Conservation (phyloP, 2,888 invertebrate genomes). For the Nowickia ferox region DNA sequence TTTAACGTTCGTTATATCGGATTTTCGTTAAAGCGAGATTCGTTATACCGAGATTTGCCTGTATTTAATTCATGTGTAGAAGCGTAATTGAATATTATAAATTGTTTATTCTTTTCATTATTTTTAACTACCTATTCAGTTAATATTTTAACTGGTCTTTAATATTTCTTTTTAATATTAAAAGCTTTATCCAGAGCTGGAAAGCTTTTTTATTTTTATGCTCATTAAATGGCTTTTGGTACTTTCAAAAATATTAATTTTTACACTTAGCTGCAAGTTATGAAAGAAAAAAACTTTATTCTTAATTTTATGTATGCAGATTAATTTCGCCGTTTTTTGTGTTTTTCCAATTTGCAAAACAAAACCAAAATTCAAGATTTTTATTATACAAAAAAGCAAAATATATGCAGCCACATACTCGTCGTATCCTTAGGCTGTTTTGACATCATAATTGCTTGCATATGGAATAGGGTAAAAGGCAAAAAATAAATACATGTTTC, state of each 20-base stretch:
- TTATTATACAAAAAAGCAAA: background rate
- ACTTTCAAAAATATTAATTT: background rate
- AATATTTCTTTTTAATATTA: too few species aligned
- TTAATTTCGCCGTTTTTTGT: background rate
- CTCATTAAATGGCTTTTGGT: background rate
- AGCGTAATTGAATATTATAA: too few species aligned
- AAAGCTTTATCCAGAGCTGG: too few species aligned
- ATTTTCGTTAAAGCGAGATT: too few species aligned
- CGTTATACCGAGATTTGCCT: too few species aligned
- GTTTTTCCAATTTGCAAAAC: background rate
- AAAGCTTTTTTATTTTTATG: background rate
- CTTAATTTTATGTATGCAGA: constrained; percentile 21
- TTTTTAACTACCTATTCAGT: too few species aligned
- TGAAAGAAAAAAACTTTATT: background rate
- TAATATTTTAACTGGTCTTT: too few species aligned
- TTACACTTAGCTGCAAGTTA: background rate
- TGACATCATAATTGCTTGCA: constrained; percentile 81
- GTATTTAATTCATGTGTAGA: too few species aligned
- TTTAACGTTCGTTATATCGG: too few species aligned
- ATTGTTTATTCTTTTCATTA: too few species aligned
- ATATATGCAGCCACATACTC: constrained; percentile 21
- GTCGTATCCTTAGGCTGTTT: constrained; percentile 75
- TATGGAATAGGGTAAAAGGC: constrained; percentile 65
- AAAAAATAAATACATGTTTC: constrained; percentile 56
- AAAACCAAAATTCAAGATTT: background rate